A percentile compares a stretch with the other conserved stretches of the same genome.
Evolutionary conservation across 2,113 vertebrate genomes (phyloP).

Genomic region (Sander vitreus): DNA sequence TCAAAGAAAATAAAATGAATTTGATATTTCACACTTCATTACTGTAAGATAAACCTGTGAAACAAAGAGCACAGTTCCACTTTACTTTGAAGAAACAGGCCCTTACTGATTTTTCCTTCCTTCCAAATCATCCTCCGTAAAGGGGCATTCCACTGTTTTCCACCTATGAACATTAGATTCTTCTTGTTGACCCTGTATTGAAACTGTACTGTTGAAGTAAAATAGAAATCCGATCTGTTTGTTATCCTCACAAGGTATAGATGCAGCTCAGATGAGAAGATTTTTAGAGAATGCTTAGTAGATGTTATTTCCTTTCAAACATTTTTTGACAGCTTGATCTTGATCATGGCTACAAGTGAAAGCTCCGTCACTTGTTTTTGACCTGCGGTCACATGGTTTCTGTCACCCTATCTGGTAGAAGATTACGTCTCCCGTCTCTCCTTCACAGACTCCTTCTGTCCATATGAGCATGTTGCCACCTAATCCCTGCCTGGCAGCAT

Average conservation of each 20-base stretch:
- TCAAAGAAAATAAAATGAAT: neutral
- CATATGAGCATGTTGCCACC: neutral
- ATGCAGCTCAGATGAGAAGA: neutral
- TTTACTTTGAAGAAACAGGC: neutral
- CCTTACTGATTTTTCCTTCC: neutral
- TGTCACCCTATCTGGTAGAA: neutral
- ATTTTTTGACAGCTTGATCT: neutral
- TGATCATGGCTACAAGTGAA: slow-evolving; percentile 2
- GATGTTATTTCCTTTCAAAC: neutral
- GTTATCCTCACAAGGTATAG: neutral
- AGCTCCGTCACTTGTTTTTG: neutral
- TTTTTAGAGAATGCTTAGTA: neutral
- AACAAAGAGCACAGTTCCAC: neutral
- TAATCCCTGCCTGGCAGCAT: slow-evolving; percentile 26
- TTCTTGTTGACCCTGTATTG: neutral
- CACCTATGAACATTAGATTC: neutral
- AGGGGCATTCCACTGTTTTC: neutral
- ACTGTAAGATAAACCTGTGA: neutral
- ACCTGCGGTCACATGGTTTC: neutral
- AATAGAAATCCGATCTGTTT: neutral
- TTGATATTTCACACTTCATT: neutral
- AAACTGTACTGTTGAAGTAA: neutral
- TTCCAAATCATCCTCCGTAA: neutral
- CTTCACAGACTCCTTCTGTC: neutral
- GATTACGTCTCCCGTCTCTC: neutral